Base-by-base conservation (phyloP, 1,140 invertebrate species). In the Eurosta solidaginis region DNA sequence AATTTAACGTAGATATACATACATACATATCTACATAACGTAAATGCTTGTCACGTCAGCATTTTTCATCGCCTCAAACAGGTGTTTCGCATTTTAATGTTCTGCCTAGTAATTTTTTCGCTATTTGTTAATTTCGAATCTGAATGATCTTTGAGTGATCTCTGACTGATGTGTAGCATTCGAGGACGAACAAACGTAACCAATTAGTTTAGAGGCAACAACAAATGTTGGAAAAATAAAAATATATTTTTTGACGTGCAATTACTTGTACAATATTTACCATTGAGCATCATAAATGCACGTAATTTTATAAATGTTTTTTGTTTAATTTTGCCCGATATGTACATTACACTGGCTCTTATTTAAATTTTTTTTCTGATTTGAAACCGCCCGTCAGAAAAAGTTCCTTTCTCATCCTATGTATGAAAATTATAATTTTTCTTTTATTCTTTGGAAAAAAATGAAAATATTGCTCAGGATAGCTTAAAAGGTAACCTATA, bases 51-150 rank as follows among this genome's bases (percentile, higher is more conserved):
- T 68, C 59, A 40, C 10, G 36, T 68, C 20, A 42, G 20, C 17
- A 40, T 68, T 68, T 68, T 68, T 42, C 29, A 68, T 22, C 36
- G 59, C 59, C 59, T 17, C 59, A 68, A 68, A 68, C 59, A 68
- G 59, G 59, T 68, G 59, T 36, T 40, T 68, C 20, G 59, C 33
- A 33, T 36, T 68, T 68, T 68, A 42, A n/a, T n/a, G n/a, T n/a
- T n/a, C n/a, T n/a, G n/a, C n/a, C n/a, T n/a, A n/a, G n/a, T n/a
- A n/a, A n/a, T n/a, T n/a, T n/a, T n/a, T n/a, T n/a, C n/a, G 17
- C 27, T 17, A 47, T 47, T 2, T 40, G 27, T 68, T 40, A 20
- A 20, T 68, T 36, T 68, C 59, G 22, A 68, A 68, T 40, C 2
- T 68, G 33, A 40, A 20, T 20, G 33, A 22, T 68, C 17, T 68